These are phyloP conservation scores for Gallinago nigripennis DNA, from an alignment of 2,797 vertebrate genomes.

Conservation along the genomic window DNA sequence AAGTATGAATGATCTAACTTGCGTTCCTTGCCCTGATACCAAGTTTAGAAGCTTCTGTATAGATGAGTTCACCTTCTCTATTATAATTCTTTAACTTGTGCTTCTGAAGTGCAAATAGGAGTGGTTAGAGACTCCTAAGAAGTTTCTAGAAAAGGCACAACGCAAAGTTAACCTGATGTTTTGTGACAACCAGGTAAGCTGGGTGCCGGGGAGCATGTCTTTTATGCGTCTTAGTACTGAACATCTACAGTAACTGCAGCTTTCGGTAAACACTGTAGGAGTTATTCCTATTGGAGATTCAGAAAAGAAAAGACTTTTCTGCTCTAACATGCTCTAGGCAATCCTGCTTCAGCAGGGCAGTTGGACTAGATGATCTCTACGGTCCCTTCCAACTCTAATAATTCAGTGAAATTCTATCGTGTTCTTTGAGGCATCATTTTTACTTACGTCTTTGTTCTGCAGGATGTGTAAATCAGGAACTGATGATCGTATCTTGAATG, in stretches of 20 bases:
- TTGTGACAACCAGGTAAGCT: background rate
- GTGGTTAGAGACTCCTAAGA: background rate
- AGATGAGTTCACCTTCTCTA: background rate
- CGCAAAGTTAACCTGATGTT: background rate
- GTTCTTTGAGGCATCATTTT: background rate
- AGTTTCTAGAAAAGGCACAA: background rate
- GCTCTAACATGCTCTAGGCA: too few species aligned
- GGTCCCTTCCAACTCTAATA: too few species aligned
- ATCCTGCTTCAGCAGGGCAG: too few species aligned
- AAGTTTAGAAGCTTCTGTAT: background rate
- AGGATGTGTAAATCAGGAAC: slow-evolving; percentile 74
- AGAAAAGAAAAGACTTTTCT: too few species aligned
- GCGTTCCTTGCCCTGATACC: background rate
- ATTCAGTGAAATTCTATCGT: background rate
- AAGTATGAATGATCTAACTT: background rate
- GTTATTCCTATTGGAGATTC: too few species aligned
- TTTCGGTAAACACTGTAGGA: too few species aligned
- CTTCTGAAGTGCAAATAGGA: background rate
- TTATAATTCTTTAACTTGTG: background rate
- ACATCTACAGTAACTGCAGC: background rate
- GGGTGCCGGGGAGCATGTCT: background rate
- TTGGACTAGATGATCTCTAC: too few species aligned
- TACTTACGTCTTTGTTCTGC: background rate
- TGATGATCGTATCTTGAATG: slow-evolving; percentile 3
- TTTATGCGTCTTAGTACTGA: background rate